These are phyloP conservation scores for Carabus problematicus DNA, from an alignment of 2,888 invertebrate genomes.

Conservation along the genomic window DNA sequence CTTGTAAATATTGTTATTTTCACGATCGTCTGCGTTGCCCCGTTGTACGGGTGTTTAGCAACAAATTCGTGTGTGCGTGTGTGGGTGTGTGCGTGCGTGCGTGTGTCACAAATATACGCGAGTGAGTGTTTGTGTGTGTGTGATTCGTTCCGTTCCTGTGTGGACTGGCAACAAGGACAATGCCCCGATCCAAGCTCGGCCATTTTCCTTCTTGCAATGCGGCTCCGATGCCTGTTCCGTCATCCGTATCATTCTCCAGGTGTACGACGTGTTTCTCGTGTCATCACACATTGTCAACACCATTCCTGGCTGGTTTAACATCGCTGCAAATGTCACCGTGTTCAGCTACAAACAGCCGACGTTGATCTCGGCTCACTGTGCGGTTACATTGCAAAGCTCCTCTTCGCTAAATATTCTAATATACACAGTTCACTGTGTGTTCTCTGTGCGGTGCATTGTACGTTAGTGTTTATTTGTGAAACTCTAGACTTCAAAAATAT, in stretches of 20 bases:
- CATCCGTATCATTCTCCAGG: constrained; percentile 74
- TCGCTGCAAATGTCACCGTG: constrained; percentile 60
- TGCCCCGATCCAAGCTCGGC: constrained; percentile 65
- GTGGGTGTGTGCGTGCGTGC: constrained; percentile 56
- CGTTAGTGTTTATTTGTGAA: too few species aligned
- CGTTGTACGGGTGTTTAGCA: constrained; percentile 55
- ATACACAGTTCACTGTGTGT: too few species aligned
- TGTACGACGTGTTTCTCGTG: constrained; percentile 56
- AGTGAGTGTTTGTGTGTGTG: constrained; percentile 50
- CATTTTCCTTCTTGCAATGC: constrained; percentile 73
- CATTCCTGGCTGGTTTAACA: constrained; percentile 56
- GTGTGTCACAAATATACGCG: constrained; percentile 64
- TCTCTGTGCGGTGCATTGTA: too few species aligned
- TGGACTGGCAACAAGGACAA: constrained; percentile 50
- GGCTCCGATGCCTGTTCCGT: constrained; percentile 76
- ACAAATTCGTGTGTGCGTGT: constrained; percentile 54
- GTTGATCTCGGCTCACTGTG: too few species aligned
- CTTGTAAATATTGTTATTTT: constrained; percentile 71
- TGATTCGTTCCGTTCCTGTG: too few species aligned
- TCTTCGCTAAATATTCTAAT: too few species aligned
- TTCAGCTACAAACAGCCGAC: constrained; percentile 48
- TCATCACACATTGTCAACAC: constrained; percentile 62
- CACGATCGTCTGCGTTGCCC: too few species aligned
- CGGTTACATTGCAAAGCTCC: too few species aligned
- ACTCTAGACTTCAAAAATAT: too few species aligned